A percentile compares a stretch with the other conserved stretches of the same genome.
Evolutionary conservation across 2,113 vertebrate genomes (phyloP).

Genomic region (Herpailurus yagouaroundi): DNA sequence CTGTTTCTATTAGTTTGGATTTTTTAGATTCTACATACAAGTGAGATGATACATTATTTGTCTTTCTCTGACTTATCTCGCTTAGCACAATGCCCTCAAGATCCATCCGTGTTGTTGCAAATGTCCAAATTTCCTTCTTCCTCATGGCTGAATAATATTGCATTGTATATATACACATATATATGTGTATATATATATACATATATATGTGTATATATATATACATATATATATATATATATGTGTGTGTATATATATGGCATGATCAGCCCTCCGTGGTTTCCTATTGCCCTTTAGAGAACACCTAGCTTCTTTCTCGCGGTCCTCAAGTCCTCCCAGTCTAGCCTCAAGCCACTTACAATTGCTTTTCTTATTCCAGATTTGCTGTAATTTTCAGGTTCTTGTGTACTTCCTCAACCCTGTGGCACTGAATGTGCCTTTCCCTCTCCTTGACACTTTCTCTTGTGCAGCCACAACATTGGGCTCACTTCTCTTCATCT

Average conservation of each 20-base stretch:
- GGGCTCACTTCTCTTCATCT: neutral
- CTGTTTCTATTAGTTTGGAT: neutral
- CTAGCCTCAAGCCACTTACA: neutral
- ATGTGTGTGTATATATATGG: no score
- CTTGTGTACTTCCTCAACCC: neutral
- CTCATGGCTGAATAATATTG: neutral
- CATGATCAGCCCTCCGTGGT: neutral
- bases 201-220: no score
- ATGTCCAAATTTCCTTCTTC: neutral
- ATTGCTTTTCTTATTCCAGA: neutral
- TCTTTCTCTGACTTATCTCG: neutral
- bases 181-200: no score
- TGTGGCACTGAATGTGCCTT: neutral
- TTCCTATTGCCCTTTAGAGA: neutral
- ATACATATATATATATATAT: no score
- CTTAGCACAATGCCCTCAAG: neutral
- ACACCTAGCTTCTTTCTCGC: neutral
- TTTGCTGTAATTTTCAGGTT: neutral
- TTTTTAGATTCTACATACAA: neutral
- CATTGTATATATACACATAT: neutral
- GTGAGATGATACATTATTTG: neutral
- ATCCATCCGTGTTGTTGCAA: neutral
- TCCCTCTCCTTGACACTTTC: neutral
- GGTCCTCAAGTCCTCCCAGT: neutral
- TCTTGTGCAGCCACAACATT: neutral